Base-by-base conservation (phyloP, 2,797 vertebrate species). In the Pseudochaenichthys georgianus region DNA sequence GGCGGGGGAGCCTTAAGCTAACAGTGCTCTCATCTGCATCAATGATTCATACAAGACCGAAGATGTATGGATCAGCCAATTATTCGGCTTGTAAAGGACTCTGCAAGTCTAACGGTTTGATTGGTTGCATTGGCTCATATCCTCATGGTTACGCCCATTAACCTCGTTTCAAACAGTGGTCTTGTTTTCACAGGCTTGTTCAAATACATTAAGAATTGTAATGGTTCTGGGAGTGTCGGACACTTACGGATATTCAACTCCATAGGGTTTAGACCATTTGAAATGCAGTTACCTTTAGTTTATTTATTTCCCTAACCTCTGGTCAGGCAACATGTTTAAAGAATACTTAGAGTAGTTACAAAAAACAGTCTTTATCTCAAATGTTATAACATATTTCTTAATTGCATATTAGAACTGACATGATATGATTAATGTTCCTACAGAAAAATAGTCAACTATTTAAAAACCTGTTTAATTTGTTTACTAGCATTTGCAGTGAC, bases 41-140 rank as follows among this genome's bases (percentile, higher is more conserved):
- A 80, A 82, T 87, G 78, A 91, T 77, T 89, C 77, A 92, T 78
- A 75, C 45, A 11, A 70, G 64, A 76, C 28, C 55, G 73, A 47
- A 68, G 72, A 86, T 63, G 66, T 83, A 83, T 57, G 64, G 76
- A 81, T 87, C 67, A 63, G 72, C 66, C 87, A 91, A 80, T 89
- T 82, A 89, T 73, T 68, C 48, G 10, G 63, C 77, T 58, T 75
- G 63, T 85, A 62, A 85, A 38, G 64, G 53, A 76, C 60, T 78
- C 64, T 67, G 67, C 13, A 41, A 71, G 67, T 78, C 52, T 45
- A 78, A 81, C 34, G 67, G 58, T 57, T 76, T 78, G 57, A 86
- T 86, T 15, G 17, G 64, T 64, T 74, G 76, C 55, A 65, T 51
- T 16, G 59, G 78, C 60, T 78, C 45, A 46, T 52, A 63, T 75